Percentiles rank a stretch among this genome's conserved stretches.
Evolutionary conservation across 2,888 invertebrate genomes (phyloP).

Genomic region (Diploptera punctata): DNA sequence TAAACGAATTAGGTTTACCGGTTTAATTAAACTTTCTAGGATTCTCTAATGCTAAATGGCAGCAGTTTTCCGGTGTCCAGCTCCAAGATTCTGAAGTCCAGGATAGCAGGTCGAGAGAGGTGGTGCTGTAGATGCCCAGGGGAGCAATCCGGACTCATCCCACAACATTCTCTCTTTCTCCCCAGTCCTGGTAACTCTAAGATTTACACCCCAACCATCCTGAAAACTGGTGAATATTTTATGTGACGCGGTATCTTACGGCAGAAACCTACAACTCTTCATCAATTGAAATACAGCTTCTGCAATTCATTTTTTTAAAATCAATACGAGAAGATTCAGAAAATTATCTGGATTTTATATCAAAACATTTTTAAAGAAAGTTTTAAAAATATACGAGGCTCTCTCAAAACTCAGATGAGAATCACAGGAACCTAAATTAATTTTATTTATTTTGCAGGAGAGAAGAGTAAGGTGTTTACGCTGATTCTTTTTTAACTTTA

Average conservation of each 20-base stretch:
- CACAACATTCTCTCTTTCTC: too few relatives aligned
- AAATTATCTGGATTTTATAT: too few relatives aligned
- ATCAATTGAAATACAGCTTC: not conserved
- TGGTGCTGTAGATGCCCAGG: constrained; percentile 7
- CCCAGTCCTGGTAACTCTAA: constrained; percentile 17
- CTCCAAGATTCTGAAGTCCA: not conserved
- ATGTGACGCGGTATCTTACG: constrained; percentile 15
- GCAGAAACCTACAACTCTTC: not conserved
- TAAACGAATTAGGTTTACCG: too few relatives aligned
- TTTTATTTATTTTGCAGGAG: too few relatives aligned
- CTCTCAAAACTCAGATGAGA: too few relatives aligned
- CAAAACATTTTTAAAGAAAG: too few relatives aligned
- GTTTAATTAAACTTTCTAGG: not conserved
- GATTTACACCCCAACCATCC: constrained; percentile 32
- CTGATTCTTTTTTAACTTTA: too few relatives aligned
- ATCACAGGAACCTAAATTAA: too few relatives aligned
- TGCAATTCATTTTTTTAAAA: too few relatives aligned
- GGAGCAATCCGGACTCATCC: constrained; percentile 25
- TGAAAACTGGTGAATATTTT: constrained; percentile 30
- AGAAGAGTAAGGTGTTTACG: too few relatives aligned
- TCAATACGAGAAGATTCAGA: too few relatives aligned
- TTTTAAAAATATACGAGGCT: too few relatives aligned
- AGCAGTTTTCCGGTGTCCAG: not conserved
- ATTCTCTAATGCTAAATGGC: not conserved
- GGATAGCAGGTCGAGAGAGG: not conserved